Evolutionary conservation across 2,113 vertebrate species (phyloP), one percentile per base, ranked within the genome.

Genomic region (Amia ocellicauda): DNA sequence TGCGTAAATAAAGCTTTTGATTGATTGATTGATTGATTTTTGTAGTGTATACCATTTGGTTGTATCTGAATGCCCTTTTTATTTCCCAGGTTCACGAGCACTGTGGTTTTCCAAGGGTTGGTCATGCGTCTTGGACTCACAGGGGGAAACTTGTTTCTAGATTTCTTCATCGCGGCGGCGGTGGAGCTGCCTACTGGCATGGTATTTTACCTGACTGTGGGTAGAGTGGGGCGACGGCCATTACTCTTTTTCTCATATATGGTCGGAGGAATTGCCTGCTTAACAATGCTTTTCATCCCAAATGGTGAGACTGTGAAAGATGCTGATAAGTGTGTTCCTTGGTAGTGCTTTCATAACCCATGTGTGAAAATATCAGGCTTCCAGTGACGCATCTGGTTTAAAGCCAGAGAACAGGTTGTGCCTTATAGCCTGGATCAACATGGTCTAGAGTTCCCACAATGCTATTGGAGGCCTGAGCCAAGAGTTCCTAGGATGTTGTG

Each of bases 61-160:
- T 36, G 31, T 7, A 7, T n/a, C 13, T 47, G 1, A 47, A 47
- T 47, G 7, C 43, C 40, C n/a, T 61, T 29, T 60, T 24, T 7
- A 11, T 57, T 24, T 49, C 8, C n/a, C 9, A 93, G 91, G 91
- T 93, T 93, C 58, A 85, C 90, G 2, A 89, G 87, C 16, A 88
- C 89, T 0, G 80, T 92, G 60, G 80, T 91, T 2, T 93, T 92
- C 45, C 91, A 93, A 61, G 91, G 90, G 3, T 87, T 93, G 16
- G 83, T 93, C 56, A 90, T 92, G 80, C 91, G 89, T 52, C 77
- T 92, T 63, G 91, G 91, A 10, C 89, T 92, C 16, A 64, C 79
- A 0, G 86, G 89, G 16, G 82, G 87, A 72, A 89, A 91, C 55
- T 78, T 92, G 59, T 91, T 88, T 58, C 28, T 92, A 1, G 86